A percentile compares a stretch with the other conserved stretches of the same genome.
Evolutionary conservation across 1,140 invertebrate genomes (phyloP).

Genomic region (Centruroides sculpturatus): DNA sequence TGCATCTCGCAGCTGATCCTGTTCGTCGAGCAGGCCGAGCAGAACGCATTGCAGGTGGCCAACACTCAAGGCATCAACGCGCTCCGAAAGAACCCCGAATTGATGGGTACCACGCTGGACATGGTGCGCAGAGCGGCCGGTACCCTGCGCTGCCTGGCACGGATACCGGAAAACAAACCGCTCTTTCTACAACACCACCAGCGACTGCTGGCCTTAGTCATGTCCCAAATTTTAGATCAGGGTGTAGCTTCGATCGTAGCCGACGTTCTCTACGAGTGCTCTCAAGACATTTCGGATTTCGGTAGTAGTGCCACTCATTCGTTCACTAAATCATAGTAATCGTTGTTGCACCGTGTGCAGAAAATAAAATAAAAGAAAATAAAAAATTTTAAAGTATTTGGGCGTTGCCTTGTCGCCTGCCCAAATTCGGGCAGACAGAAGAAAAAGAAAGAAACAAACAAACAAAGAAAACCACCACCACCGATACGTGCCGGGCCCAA

Average conservation of each 20-base stretch:
- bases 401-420: no score
- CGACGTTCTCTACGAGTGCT: slow-evolving; percentile 64
- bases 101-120: slow-evolving; percentile 95
- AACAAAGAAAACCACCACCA: no score
- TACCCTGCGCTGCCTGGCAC: slow-evolving; percentile 64
- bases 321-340: no score
- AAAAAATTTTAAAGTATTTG: no score
- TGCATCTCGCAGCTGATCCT: slow-evolving; percentile 80
- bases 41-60: slow-evolving; percentile 76
- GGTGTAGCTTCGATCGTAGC: slow-evolving; percentile 81
- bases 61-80: slow-evolving; percentile 85
- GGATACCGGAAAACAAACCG: slow-evolving; percentile 80
- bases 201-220: slow-evolving; percentile 77
- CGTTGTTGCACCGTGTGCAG: no score
- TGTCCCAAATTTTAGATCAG: slow-evolving; percentile 93
- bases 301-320: no score
- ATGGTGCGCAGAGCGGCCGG: slow-evolving; percentile 88
- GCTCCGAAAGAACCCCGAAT: slow-evolving; percentile 89
- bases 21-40: slow-evolving; percentile 92
- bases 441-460: no score
- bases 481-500: no score
- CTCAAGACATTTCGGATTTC: not conserved
- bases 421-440: no score
- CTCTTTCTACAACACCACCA: slow-evolving; percentile 83
- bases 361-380: no score